Conservation (phyloP, 2,113 vertebrate genomes). For the Hyperoodon ampullatus region DNA sequence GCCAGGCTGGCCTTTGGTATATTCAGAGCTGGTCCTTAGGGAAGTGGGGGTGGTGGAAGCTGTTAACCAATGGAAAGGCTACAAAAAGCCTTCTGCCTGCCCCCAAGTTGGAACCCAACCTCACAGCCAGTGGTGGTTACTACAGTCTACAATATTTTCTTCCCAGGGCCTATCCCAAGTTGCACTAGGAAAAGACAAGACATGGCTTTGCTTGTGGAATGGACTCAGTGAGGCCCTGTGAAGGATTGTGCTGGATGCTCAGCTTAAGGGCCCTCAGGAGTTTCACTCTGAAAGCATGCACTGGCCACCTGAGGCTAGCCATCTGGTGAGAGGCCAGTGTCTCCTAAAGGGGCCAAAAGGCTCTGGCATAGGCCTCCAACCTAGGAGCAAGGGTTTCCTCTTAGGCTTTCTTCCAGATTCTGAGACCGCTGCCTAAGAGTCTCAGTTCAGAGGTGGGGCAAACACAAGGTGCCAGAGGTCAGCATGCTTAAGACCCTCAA, state of each 20-base stretch:
- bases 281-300: constrained; percentile 34
- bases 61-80: neutral
- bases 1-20: neutral
- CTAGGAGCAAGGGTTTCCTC: neutral
- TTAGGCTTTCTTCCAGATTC: neutral
- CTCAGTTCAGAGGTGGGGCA: neutral
- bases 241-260: neutral
- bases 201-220: constrained; percentile 24
- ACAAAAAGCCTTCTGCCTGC: neutral
- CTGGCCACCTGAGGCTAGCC: neutral
- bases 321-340: neutral
- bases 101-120: neutral
- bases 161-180: neutral
- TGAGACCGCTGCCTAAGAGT: neutral
- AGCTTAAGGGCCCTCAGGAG: neutral
- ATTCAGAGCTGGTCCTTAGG: neutral
- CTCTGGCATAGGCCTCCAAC: neutral
- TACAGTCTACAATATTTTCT: neutral
- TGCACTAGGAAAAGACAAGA: neutral
- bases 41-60: neutral
- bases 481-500: neutral
- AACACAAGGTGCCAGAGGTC: neutral
- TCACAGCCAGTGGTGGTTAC: neutral
- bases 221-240: neutral
- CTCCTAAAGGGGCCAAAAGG: neutral